Evolutionary conservation across 1,140 invertebrate genomes (phyloP).

Genomic region (Oryctes rhinoceros): DNA sequence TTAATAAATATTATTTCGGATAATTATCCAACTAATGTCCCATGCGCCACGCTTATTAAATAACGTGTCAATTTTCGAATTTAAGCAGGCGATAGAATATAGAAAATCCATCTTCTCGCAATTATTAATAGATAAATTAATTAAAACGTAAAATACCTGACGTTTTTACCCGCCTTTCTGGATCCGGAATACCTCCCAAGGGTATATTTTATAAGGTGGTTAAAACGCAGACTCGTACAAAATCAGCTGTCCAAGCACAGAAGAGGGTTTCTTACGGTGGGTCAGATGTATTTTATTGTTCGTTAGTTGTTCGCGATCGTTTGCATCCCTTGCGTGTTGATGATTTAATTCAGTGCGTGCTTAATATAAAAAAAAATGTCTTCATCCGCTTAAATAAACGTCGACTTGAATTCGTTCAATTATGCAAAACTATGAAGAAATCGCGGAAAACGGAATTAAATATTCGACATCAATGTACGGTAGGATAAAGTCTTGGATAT

Average conservation of each 20-base stretch:
- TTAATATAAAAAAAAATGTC: neutral
- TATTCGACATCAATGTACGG: conserved; percentile 51
- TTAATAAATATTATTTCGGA: neutral
- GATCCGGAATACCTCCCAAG: neutral
- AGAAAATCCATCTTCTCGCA: neutral
- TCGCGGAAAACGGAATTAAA: conserved; percentile 13
- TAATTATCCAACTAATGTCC: neutral
- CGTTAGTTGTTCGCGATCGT: neutral
- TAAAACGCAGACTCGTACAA: conserved; percentile 20
- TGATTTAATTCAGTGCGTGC: no score
- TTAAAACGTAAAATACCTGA: conserved; percentile 2
- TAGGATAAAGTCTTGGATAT: conserved; percentile 51
- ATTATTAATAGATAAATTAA: neutral
- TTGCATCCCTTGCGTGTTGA: no score
- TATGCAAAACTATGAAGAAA: neutral
- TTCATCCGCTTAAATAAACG: neutral
- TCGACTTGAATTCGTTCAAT: neutral
- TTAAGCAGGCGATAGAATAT: neutral
- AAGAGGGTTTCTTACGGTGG: neutral
- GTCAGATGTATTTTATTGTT: neutral
- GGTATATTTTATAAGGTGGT: neutral
- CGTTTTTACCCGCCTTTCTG: neutral
- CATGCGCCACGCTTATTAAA: neutral
- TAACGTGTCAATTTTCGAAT: neutral
- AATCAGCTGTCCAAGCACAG: conserved; percentile 2